Evolutionary conservation across 1,140 invertebrate genomes (phyloP), one percentile per base, ranked within the genome.

Genomic region (Leucophenga varia): DNA sequence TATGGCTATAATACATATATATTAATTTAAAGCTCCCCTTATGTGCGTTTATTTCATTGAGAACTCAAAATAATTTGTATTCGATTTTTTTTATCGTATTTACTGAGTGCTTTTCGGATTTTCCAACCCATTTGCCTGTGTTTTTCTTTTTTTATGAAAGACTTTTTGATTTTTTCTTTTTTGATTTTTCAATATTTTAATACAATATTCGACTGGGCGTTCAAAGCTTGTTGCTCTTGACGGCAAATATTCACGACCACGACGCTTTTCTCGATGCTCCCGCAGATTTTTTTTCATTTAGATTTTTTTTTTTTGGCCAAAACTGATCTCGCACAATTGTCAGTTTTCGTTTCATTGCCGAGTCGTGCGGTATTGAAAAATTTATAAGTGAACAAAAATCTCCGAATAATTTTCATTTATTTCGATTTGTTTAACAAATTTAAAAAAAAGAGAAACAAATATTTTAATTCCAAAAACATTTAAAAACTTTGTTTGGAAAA

Each of bases 281-380:
- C 54, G 52, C 42, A 22, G 17, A 41, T 34, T 68, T 57, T 69
- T 68, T 55, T 69, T 59, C 52, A 69, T 59, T 61, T 69, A 60
- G 61, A 35, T 43, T 28, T 13, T 4, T 25, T 25, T 41, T 56
- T 52, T 65, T 67, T 67, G 53, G 56, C 50, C 60, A 68, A 71
- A 67, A 71, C 64, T 71, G 67, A 71, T 71, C 55, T 71, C 67
- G 67, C 60, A 58, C 52, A 71, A 71, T 57, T 71, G 67, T 71
- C 67, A 71, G 63, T 67, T 67, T 67, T 63, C 59, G 32, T 56
- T 59, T 63, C 47, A 68, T 43, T 50, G 63, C 49, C 63, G 63
- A 67, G 51, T 63, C 63, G 63, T 59, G 63, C 59, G 63, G 63
- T 67, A 52, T 55, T 47, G 40, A n/a, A 12, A 36, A 36, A 36